Base-by-base conservation (phyloP, 2,888 invertebrate species). In the Thumatha senex region DNA sequence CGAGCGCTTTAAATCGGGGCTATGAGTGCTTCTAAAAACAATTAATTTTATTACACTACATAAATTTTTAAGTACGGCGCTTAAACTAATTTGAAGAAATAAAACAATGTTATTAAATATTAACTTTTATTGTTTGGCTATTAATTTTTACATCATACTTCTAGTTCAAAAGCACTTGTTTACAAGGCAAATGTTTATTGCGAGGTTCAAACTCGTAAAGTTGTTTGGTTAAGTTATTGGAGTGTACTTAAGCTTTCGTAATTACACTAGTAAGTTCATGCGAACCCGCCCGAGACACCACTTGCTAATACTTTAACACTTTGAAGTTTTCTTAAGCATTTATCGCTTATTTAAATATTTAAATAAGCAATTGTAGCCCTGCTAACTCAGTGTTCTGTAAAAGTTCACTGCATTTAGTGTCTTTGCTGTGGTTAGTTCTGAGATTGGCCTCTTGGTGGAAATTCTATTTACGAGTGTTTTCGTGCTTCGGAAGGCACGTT, bases 151-250 rank as follows among this genome's bases (percentile, higher is more conserved):
- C 29, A 29, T 14, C 36, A 24, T 29, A 45, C n/a, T 31, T 18
- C 4, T 45, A 45, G 15, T 15, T 39, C 15, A 11, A 30, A 30
- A 38, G 31, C 14, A 15, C 39, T 33, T 40, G 30, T 46, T 33
- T 38, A 40, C 38, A 38, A 38, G 30, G 12, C 18, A 10, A 31
- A 11, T 31, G 31, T 31, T 49, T 55, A 46, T 48, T 36, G 24
- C n/a, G 43, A 59, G 53, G 56, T 62, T 24, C 1, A n/a, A 48
- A 56, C 53, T 56, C 50, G 34, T 30, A 43, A 55, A 51, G 7
- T 55, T 55, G 33, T 40, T 47, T 47, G 33, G 46, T 12, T 33
- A 35, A 48, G 18, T 35, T 48, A 48, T 48, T 30, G n/a, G 34
- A 33, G 48, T 50, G 29, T 40, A 39, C 39, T 48, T 24, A 34